These are phyloP conservation scores for Coccyzus lansbergi DNA, from an alignment of 2,797 vertebrate species.

Conservation along the genomic window DNA sequence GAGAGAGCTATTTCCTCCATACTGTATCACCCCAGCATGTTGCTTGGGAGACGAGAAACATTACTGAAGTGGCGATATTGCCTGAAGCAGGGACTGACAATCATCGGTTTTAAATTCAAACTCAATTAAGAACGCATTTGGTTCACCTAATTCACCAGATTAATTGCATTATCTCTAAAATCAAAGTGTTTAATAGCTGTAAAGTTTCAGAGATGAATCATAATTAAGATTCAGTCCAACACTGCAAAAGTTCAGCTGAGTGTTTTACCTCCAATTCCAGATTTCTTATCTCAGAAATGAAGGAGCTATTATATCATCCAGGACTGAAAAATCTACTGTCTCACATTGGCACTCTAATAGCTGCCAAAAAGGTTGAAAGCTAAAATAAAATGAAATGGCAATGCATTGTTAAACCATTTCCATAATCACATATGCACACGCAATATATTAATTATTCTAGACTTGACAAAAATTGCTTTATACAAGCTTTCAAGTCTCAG, in stretches of 20 bases:
- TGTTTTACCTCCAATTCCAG: not conserved
- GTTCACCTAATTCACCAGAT: not conserved
- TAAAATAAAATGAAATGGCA: slow-evolving; percentile 26
- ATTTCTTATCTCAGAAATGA: slow-evolving; percentile 13
- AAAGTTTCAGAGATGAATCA: not conserved
- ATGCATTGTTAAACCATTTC: slow-evolving; percentile 8
- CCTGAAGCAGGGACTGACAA: not conserved
- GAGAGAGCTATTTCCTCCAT: not conserved
- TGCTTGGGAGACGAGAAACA: not conserved
- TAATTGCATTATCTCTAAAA: not conserved
- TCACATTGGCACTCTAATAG: not conserved
- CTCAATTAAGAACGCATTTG: not conserved
- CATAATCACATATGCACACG: not conserved
- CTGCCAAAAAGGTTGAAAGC: not conserved
- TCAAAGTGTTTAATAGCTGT: slow-evolving; percentile 9
- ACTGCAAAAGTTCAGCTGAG: not conserved
- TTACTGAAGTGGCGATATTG: accelerated
- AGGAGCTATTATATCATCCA: not conserved
- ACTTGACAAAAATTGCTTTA: not conserved
- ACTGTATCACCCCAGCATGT: accelerated
- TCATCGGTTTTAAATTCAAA: not conserved
- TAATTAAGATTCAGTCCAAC: slow-evolving; percentile 18
- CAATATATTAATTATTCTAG: not conserved
- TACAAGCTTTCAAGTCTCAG: not conserved
- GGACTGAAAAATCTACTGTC: not conserved